Evolutionary conservation across 64 coral and sea anemone genomes (phyloP).

Genomic region (Pocillopora verrucosa): DNA sequence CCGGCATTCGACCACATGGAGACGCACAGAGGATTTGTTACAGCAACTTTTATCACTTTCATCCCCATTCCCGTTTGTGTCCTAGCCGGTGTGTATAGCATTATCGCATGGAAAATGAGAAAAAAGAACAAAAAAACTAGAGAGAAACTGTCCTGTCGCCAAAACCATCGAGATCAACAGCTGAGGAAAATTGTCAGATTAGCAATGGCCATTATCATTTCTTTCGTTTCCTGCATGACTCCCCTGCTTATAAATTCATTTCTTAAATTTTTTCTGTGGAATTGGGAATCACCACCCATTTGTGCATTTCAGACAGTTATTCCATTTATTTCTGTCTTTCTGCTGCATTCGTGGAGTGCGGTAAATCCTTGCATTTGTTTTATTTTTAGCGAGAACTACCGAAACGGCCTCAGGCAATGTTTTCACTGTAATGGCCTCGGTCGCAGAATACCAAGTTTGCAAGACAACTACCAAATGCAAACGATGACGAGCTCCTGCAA

Average conservation of each 20-base stretch:
- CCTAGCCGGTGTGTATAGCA: neutral
- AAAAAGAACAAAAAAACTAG: neutral
- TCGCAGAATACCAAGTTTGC: no score
- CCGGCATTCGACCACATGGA: conserved; percentile 10
- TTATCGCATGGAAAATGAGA: conserved; percentile 1
- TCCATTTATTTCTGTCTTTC: neutral
- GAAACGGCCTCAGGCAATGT: no score
- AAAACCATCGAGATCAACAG: neutral
- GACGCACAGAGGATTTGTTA: neutral
- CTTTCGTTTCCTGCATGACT: conserved; percentile 9
- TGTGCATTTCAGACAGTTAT: neutral
- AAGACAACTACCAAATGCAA: no score
- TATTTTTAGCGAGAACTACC: no score
- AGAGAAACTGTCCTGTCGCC: neutral
- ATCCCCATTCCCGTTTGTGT: neutral
- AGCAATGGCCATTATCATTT: neutral
- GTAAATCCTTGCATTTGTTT: no score
- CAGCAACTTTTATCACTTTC: neutral
- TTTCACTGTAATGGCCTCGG: neutral
- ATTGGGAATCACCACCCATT: neutral
- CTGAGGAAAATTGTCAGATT: neutral
- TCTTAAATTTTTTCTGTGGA: neutral
- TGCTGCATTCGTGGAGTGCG: no score
- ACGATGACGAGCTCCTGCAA: no score
- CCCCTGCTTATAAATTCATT: neutral